These are phyloP conservation scores for Desmodus rotundus DNA, from an alignment of 2,113 vertebrate species.

Conservation along the genomic window DNA sequence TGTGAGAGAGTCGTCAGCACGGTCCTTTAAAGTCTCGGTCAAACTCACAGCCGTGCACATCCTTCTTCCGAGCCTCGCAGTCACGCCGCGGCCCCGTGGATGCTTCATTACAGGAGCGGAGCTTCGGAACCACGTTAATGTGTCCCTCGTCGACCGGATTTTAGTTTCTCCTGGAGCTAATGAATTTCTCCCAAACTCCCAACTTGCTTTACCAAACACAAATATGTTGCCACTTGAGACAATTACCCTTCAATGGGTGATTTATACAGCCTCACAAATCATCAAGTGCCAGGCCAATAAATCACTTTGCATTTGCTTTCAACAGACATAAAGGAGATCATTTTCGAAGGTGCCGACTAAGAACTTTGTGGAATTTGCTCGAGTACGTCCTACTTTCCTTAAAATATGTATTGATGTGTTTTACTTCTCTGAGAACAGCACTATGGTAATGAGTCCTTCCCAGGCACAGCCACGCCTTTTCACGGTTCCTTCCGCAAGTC, in stretches of 20 bases:
- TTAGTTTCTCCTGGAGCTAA: slow-evolving; percentile 2
- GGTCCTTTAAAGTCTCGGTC: neutral
- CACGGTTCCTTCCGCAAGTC: slow-evolving; percentile 59
- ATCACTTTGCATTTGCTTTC: slow-evolving; percentile 46
- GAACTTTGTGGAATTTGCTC: slow-evolving; percentile 58
- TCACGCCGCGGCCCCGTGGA: neutral
- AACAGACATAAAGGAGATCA: slow-evolving; percentile 39
- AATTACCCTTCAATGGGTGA: slow-evolving; percentile 6
- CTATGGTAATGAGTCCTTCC: slow-evolving; percentile 72
- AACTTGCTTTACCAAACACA: neutral
- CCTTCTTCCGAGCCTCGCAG: neutral
- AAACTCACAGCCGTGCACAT: neutral
- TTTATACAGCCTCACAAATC: slow-evolving; percentile 41
- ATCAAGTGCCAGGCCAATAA: slow-evolving; percentile 53
- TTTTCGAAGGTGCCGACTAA: slow-evolving; percentile 72
- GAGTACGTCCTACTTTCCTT: slow-evolving; percentile 76
- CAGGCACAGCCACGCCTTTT: slow-evolving; percentile 70
- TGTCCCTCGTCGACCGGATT: neutral
- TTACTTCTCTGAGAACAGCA: slow-evolving; percentile 72
- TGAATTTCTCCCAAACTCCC: slow-evolving; percentile 2
- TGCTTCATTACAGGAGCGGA: neutral
- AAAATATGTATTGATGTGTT: slow-evolving; percentile 71
- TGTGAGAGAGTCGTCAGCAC: neutral
- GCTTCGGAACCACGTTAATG: neutral
- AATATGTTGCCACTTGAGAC: neutral